A percentile compares a stretch with the other conserved stretches of the same genome.
Evolutionary conservation across 2,888 invertebrate species (phyloP).

Genomic region (Pegoplata infirma): DNA sequence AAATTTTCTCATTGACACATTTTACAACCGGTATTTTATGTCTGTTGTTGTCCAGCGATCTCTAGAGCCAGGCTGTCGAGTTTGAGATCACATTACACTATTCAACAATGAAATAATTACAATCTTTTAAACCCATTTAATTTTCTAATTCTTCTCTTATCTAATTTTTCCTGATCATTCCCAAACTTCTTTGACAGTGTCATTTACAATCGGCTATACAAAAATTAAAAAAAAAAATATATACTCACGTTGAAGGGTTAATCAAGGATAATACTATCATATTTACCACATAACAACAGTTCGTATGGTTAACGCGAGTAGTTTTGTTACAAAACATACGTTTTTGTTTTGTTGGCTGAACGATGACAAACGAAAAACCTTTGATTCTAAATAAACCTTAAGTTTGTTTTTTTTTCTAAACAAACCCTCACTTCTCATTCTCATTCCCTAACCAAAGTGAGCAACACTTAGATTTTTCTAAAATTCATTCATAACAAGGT

Average conservation of each 20-base stretch:
- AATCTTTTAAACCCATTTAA: too few species aligned
- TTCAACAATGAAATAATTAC: too few species aligned
- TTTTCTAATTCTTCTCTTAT: too few species aligned
- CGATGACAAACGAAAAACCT: conserved; percentile 74
- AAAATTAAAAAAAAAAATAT: background rate
- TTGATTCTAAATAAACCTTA: conserved; percentile 70
- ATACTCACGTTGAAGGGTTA: conserved; percentile 20
- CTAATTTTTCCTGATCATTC: too few species aligned
- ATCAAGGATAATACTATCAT: background rate
- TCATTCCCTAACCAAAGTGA: conserved; percentile 41
- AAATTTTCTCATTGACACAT: too few species aligned
- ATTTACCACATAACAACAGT: background rate
- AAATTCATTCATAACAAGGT: conserved; percentile 59
- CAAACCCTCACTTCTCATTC: conserved; percentile 30
- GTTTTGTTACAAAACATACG: conserved; percentile 45
- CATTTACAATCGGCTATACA: too few species aligned
- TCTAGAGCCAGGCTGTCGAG: too few species aligned
- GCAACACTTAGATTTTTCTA: conserved; percentile 50
- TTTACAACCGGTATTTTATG: too few species aligned
- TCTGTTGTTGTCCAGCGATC: too few species aligned
- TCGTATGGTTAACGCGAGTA: conserved; percentile 10
- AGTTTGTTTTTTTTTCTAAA: conserved; percentile 72
- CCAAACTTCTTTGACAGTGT: too few species aligned
- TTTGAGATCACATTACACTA: too few species aligned
- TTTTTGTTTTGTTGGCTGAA: conserved; percentile 33